Evolutionary conservation across 2,113 vertebrate species (phyloP).

Genomic region (Orycteropus afer): DNA sequence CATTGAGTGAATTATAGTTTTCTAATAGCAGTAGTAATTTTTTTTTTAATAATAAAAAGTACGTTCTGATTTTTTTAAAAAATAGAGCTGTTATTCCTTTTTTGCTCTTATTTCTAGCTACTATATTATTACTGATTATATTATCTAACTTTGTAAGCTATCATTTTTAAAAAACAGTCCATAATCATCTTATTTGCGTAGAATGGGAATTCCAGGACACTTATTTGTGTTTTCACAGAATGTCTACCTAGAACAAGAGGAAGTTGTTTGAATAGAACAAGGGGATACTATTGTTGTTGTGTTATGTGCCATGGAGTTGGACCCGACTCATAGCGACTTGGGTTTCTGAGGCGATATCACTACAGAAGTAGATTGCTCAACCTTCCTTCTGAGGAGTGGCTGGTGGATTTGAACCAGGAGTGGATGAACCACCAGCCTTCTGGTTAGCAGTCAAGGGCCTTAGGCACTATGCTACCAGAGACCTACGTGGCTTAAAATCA

Average conservation of each 20-base stretch:
- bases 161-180: not conserved
- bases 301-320: too few species aligned
- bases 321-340: too few species aligned
- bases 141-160: not conserved
- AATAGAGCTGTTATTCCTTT: not conserved
- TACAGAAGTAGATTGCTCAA: too few species aligned
- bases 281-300: too few species aligned
- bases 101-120: not conserved
- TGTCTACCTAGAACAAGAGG: not conserved
- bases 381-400: too few species aligned
- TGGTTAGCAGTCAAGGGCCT: too few species aligned
- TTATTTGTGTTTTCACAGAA: too few species aligned
- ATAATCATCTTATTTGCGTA: not conserved
- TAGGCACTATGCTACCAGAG: too few species aligned
- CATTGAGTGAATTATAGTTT: not conserved
- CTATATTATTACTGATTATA: constrained; percentile 32
- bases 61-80: not conserved
- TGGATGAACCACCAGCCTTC: too few species aligned
- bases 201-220: not conserved
- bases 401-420: too few species aligned
- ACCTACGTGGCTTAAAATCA: not conserved
- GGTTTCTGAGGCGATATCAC: too few species aligned
- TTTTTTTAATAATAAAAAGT: not conserved
- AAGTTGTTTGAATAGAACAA: too few species aligned
- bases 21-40: not conserved